Base-by-base conservation (phyloP, 2,113 vertebrate species). In the Odobenus rosmarus region DNA sequence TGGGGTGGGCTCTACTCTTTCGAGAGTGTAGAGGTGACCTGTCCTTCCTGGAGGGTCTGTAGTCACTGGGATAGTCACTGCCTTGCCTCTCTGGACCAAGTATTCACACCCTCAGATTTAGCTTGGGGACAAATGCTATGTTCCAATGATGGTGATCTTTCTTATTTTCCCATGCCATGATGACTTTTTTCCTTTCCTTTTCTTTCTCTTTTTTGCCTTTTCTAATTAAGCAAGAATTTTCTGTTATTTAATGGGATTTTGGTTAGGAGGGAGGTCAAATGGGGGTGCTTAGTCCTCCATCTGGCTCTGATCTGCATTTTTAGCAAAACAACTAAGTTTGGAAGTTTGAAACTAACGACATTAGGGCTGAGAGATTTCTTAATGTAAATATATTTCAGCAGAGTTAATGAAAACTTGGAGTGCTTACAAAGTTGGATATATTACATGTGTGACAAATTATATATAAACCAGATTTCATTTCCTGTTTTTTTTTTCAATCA, bases 351-450 rank as follows among this genome's bases (percentile, higher is more conserved):
- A 95, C 87, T 80, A 96, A 91, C 31, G 49, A 96, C 98, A 97
- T 97, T 98, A 98, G 92, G 95, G 92, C 92, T 96, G 92, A 97
- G 95, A 96, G 94, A 93, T 95, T 97, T 96, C 97, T 98, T 97
- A 97, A 98, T 98, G 98, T 98, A 98, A 98, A 97, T 98, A 97
- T 97, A 97, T 98, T 98, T 98, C 82, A 97, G 98, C 94, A 96
- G 90, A 98, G 97, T 98, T 98, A 98, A 98, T 98, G 98, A 98
- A 98, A 97, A 98, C 97, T 98, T 98, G 98, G 97, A 98, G 98
- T 98, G 84, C 98, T 98, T 98, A 98, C 98, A 98, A 93, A 98
- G 96, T 97, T 98, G 97, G 98, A 95, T 98, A 87, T 97, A 92
- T 96, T 98, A 97, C 97, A 97, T 98, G 97, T 97, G 98, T 98